A percentile compares a stretch with the other conserved stretches of the same genome.
Conservation (phyloP, 1,140 invertebrate species). For the Globodera ellingtonae region DNA sequence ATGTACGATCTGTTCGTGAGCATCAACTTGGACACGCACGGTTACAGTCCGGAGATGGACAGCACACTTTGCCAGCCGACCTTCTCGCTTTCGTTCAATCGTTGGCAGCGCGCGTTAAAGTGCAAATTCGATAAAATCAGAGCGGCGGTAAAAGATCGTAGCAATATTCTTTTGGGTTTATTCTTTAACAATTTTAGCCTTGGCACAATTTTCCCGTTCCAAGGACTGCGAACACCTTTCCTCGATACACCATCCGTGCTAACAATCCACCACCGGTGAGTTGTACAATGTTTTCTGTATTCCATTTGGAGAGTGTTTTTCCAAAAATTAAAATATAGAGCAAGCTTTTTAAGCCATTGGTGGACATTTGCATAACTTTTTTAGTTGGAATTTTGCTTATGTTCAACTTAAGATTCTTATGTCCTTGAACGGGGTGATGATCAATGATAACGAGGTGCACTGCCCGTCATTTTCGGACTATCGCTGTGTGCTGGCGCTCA, state of each 20-base stretch:
- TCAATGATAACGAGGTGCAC: background rate
- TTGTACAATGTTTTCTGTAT: background rate
- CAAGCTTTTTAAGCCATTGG: no score
- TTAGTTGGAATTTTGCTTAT: no score
- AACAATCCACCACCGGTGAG: background rate
- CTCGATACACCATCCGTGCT: background rate
- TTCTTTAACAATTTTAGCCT: background rate
- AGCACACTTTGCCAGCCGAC: background rate
- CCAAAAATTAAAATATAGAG: no score
- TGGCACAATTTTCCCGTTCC: background rate
- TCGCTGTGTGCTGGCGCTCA: background rate
- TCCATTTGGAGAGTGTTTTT: no score
- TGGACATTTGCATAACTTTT: no score
- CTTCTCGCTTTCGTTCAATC: background rate
- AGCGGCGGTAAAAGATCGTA: background rate
- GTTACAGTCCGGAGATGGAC: background rate
- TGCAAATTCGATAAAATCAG: background rate
- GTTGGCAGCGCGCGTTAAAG: background rate
- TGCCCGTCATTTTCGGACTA: background rate
- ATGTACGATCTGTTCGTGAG: background rate
- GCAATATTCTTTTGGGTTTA: background rate
- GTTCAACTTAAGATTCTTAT: background rate
- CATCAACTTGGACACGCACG: background rate
- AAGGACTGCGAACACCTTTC: background rate
- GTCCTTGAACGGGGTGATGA: background rate